A percentile compares a stretch with the other conserved stretches of the same genome.
Evolutionary conservation across 2,888 invertebrate genomes (phyloP).

Genomic region (Blastobasis adustella): DNA sequence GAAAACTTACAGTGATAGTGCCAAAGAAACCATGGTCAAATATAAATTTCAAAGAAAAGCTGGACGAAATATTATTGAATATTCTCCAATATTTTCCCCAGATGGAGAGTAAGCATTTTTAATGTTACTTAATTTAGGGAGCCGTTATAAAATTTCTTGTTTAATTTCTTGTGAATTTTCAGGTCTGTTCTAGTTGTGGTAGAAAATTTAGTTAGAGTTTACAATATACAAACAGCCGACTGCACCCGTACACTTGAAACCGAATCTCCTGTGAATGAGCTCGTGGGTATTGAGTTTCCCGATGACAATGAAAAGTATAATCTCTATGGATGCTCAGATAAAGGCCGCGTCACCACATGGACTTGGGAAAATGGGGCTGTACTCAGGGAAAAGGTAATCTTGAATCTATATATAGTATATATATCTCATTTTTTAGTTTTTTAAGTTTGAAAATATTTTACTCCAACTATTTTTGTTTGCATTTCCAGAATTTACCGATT

Average conservation of each 20-base stretch:
- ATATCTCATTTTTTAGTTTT: background rate
- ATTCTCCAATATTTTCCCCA: constrained; percentile 58
- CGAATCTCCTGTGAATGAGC: constrained; percentile 37
- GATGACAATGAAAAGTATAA: constrained; percentile 51
- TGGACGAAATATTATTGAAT: constrained; percentile 64
- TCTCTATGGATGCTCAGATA: constrained; percentile 56
- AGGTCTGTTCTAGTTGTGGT: constrained; percentile 61
- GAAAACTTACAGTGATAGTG: constrained; percentile 21
- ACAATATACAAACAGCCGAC: constrained; percentile 61
- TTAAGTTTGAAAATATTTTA: background rate
- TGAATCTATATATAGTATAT: background rate
- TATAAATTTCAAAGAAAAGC: constrained; percentile 60
- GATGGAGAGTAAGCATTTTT: constrained; percentile 58
- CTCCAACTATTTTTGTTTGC: background rate
- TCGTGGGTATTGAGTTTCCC: constrained; percentile 54
- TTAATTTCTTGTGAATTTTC: constrained; percentile 17
- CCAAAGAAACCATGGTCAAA: constrained; percentile 24
- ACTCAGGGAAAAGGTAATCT: constrained; percentile 55
- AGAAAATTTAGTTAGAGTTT: constrained; percentile 58
- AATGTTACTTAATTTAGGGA: background rate
- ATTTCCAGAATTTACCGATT: constrained; percentile 46
- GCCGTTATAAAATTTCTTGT: background rate
- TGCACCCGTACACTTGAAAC: constrained; percentile 57
- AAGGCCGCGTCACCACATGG: constrained; percentile 55
- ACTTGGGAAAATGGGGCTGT: constrained; percentile 67